Conservation (phyloP, 2,113 vertebrate species). For the Pteropus alecto region DNA sequence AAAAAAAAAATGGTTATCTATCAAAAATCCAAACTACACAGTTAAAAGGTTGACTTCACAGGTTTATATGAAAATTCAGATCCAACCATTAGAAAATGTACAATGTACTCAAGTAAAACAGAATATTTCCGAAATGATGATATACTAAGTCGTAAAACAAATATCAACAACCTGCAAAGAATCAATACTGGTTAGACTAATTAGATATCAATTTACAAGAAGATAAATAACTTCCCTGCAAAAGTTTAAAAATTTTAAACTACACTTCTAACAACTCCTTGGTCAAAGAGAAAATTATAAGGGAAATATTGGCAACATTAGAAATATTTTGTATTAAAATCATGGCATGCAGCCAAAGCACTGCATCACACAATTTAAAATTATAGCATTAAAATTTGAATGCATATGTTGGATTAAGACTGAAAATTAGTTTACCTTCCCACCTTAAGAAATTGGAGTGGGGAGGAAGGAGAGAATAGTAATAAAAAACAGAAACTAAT, state of each 20-base stretch:
- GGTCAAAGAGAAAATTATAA: background rate
- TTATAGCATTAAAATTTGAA: background rate
- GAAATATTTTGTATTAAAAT: background rate
- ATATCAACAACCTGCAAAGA: background rate
- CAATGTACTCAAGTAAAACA: background rate
- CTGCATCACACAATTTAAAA: background rate
- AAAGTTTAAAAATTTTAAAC: background rate
- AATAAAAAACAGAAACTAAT: conserved; percentile 20
- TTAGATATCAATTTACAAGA: background rate
- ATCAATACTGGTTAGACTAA: background rate
- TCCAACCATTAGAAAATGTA: background rate
- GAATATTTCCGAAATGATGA: background rate
- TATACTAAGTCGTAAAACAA: background rate
- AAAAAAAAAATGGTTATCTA: background rate
- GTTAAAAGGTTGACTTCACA: background rate
- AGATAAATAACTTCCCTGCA: background rate
- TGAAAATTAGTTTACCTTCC: background rate
- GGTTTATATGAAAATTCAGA: background rate
- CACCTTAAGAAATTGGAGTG: background rate
- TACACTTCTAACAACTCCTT: background rate
- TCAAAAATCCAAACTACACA: background rate
- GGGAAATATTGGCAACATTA: background rate
- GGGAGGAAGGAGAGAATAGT: background rate
- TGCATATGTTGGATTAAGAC: background rate
- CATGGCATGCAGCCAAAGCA: background rate